Conservation (phyloP, 1,140 invertebrate genomes). For the Diachasma alloeum region DNA sequence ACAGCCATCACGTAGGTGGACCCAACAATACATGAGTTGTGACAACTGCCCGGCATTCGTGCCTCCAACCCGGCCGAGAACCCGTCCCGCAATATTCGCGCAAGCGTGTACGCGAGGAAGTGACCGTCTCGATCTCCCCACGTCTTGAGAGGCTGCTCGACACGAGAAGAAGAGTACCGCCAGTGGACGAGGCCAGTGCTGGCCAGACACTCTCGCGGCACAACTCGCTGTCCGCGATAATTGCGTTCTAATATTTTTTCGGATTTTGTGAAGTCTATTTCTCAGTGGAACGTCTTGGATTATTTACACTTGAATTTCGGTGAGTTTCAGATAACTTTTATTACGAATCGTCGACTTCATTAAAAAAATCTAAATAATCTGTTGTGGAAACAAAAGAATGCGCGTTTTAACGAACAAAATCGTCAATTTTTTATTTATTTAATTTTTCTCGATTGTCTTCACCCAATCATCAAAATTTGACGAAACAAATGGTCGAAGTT, state of each 20-base stretch:
- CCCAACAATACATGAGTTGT: neutral
- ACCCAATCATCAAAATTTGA: no score
- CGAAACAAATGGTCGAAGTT: no score
- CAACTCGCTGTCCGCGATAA: neutral
- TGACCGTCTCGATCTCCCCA: slow-evolving; percentile 15
- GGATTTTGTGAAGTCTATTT: neutral
- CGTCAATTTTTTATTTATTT: no score
- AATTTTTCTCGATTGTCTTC: no score
- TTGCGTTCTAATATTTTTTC: neutral
- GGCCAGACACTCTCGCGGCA: slow-evolving; percentile 29
- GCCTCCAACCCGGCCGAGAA: no score
- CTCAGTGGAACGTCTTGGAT: neutral
- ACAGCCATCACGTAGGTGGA: neutral
- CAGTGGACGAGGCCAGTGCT: slow-evolving; percentile 38
- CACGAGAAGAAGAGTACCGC: slow-evolving; percentile 15
- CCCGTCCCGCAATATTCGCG: neutral
- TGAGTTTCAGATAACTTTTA: neutral
- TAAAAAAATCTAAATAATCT: no score
- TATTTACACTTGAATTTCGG: neutral
- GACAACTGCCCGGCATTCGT: neutral
- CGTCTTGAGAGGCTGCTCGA: slow-evolving; percentile 10
- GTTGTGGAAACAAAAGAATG: no score
- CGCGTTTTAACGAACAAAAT: no score
- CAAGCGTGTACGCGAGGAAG: slow-evolving; percentile 18
- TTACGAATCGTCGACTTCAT: no score